Conservation (phyloP, 1,140 invertebrate species). For the Drosophila lacertosa region DNA sequence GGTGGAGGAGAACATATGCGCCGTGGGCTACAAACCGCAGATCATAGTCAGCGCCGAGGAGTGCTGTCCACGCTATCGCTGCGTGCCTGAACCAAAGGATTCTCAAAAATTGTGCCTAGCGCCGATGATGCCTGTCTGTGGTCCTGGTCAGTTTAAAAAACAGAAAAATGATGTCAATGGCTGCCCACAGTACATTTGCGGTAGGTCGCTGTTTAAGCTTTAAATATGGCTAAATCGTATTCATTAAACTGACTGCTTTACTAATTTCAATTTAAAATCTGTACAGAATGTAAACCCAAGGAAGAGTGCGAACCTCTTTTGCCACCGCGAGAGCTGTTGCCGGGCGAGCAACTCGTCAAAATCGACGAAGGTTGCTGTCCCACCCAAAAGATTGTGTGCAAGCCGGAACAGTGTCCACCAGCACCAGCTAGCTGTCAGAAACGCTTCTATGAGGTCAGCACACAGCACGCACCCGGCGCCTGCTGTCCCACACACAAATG, state of each 20-base stretch:
- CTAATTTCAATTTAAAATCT: background rate
- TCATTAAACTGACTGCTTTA: background rate
- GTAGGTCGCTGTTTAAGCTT: slow-evolving; percentile 83
- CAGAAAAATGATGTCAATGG: slow-evolving; percentile 86
- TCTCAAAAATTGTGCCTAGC: slow-evolving; percentile 85
- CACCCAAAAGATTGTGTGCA: slow-evolving; percentile 86
- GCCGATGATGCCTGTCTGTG: slow-evolving; percentile 88
- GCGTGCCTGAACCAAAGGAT: slow-evolving; percentile 85
- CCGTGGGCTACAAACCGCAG: slow-evolving; percentile 85
- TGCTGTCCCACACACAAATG: slow-evolving; percentile 89
- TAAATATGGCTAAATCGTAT: background rate
- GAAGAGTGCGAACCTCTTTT: slow-evolving; percentile 87
- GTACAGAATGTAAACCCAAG: slow-evolving; percentile 88
- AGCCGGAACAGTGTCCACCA: slow-evolving; percentile 86
- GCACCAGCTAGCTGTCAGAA: slow-evolving; percentile 85
- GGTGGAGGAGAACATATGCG: slow-evolving; percentile 86
- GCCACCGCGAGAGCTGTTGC: slow-evolving; percentile 84
- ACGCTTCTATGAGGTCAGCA: slow-evolving; percentile 85
- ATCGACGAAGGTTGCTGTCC: slow-evolving; percentile 90
- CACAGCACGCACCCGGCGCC: slow-evolving; percentile 82
- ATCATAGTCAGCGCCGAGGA: slow-evolving; percentile 85
- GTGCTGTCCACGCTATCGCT: slow-evolving; percentile 89
- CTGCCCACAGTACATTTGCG: slow-evolving; percentile 89
- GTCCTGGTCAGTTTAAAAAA: slow-evolving; percentile 88
- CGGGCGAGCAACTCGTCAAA: slow-evolving; percentile 86